These are phyloP conservation scores for Belonocnema kinseyi DNA, from an alignment of 1,140 invertebrate genomes.

Conservation along the genomic window DNA sequence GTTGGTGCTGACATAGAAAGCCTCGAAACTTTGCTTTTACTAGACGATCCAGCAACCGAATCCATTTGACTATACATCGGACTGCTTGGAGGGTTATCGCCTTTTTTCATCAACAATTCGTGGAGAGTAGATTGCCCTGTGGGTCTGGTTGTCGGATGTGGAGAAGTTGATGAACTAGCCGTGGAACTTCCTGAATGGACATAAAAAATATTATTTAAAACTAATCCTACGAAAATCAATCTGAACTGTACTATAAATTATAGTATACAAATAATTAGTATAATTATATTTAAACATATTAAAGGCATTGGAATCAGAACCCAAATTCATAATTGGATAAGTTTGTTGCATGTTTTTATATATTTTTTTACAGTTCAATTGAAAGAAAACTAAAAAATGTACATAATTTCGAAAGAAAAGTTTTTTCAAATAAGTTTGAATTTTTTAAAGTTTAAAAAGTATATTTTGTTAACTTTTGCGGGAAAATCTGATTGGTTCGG, in stretches of 20 bases:
- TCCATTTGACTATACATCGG: conserved; percentile 64
- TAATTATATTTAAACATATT: no score
- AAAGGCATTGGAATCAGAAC: no score
- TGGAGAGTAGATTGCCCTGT: conserved; percentile 77
- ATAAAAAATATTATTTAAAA: conserved; percentile 26
- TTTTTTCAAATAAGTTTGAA: no score
- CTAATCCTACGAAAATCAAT: conserved; percentile 5
- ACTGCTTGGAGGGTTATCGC: conserved; percentile 73
- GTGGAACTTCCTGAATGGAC: conserved; percentile 67
- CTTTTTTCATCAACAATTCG: conserved; percentile 81
- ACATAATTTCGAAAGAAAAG: no score
- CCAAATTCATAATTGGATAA: no score
- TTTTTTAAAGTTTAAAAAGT: no score
- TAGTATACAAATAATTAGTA: not conserved
- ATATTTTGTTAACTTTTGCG: no score
- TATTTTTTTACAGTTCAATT: no score
- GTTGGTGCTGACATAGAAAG: conserved; percentile 91
- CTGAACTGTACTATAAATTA: conserved; percentile 22
- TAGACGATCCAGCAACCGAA: conserved; percentile 61
- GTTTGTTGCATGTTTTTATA: no score
- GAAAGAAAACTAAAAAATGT: no score
- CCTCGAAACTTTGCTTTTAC: conserved; percentile 77
- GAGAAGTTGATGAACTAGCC: conserved; percentile 71
- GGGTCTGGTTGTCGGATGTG: conserved; percentile 60
- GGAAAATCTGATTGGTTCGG: no score